Base-by-base conservation (phyloP, 2,888 invertebrate genomes). In the Xylocampa areola region DNA sequence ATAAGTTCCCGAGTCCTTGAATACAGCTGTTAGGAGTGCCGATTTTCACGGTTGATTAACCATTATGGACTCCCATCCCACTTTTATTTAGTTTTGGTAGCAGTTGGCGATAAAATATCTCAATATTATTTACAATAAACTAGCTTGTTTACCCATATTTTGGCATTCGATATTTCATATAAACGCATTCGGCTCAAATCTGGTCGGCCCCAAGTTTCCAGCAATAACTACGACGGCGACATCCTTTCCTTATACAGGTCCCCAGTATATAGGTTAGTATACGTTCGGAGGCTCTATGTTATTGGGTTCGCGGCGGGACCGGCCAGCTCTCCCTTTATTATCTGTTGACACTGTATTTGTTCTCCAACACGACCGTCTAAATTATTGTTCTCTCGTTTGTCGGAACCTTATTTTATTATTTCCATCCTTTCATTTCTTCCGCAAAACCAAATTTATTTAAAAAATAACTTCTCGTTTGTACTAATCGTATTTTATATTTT, bases 281-380 rank as follows among this genome's bases (percentile, higher is more conserved):
- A 84, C 76, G 84, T 81, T 79, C 78, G 80, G 71, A 74, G 76
- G 75, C 71, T 79, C 76, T 59, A 59, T 77, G 73, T 81, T 87
- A 86, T 87, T 85, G 84, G 82, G 80, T 82, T 76, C 73, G 77
- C 76, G 74, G 62, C 76, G 80, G 82, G 81, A 79, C 79, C 68
- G 80, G 80, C 81, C 69, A 79, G 73, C 77, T 79, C 80, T 75
- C 75, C 84, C 77, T 84, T 85, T 88, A 87, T 87, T 89, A 86
- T 86, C 83, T 82, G 83, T 84, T 84, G 82, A 84, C 85, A 86
- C 83, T 83, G 82, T 82, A 84, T 87, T 87, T 86, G 84, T 85
- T 84, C 81, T 74, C 76, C 65, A 67, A 79, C 77, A 81, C 77
- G 81, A 79, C 77, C 71, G 64, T 80, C 81, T 80, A 84, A 86